These are phyloP conservation scores for Phorcus lineatus DNA, from an alignment of 2,888 invertebrate species.

Conservation along the genomic window DNA sequence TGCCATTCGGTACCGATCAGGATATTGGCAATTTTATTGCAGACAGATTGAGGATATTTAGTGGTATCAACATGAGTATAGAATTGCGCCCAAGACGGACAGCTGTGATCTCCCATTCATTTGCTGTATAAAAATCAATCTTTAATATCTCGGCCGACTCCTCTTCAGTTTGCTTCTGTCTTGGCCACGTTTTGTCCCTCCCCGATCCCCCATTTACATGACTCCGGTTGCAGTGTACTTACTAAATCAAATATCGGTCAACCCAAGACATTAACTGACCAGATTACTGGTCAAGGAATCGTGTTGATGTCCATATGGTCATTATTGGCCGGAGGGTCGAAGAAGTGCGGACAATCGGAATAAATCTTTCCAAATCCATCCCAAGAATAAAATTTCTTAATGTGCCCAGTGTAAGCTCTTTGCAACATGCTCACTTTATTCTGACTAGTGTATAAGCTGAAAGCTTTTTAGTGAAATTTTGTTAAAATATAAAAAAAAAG, in stretches of 20 bases:
- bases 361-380: no score
- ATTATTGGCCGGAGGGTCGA: no score
- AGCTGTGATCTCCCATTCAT: constrained; percentile 26
- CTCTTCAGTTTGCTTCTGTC: background rate
- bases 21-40: constrained; percentile 39
- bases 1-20: constrained; percentile 24
- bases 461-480: no score
- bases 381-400: no score
- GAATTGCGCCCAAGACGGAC: constrained; percentile 15
- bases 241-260: constrained; percentile 22
- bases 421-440: no score
- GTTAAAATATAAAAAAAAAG: no score
- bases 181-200: constrained; percentile 6
- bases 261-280: no score
- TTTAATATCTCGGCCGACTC: constrained; percentile 8
- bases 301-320: no score
- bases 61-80: constrained; percentile 27
- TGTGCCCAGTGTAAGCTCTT: no score
- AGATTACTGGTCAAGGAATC: no score
- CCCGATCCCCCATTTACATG: constrained; percentile 7
- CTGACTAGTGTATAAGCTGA: no score
- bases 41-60: constrained; percentile 30
- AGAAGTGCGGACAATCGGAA: no score
- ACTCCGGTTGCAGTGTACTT: constrained; percentile 10
- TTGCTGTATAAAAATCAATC: constrained; percentile 28